A percentile compares a stretch with the other conserved stretches of the same genome.
Conservation (phyloP, 2,113 vertebrate genomes). For the Pteropus alecto region DNA sequence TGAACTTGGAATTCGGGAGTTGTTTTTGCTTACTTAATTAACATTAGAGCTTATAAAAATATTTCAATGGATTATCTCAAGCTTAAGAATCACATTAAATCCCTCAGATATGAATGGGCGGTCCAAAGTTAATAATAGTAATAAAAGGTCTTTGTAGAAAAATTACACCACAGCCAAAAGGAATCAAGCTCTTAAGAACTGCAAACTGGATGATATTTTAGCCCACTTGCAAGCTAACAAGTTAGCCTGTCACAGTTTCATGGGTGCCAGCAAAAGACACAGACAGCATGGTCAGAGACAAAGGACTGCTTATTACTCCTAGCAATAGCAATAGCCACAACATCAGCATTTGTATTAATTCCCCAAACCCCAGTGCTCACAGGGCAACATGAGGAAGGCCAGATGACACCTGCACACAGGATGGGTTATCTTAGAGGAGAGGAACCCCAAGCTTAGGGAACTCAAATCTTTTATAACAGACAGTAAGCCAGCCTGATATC, state of each 20-base stretch:
- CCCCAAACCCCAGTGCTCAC: not conserved
- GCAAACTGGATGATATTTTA: not conserved
- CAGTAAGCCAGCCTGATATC: not conserved
- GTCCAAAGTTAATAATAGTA: slow-evolving; percentile 57
- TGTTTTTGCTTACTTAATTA: slow-evolving; percentile 51
- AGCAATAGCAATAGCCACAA: not conserved
- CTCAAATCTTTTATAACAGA: not conserved
- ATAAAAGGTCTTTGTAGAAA: slow-evolving; percentile 55
- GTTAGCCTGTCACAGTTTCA: not conserved
- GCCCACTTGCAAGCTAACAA: not conserved
- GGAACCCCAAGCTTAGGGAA: not conserved
- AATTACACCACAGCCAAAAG: slow-evolving; percentile 22
- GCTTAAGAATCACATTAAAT: slow-evolving; percentile 69
- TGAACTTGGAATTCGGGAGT: not conserved
- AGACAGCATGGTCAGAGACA: not conserved
- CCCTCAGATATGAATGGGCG: slow-evolving; percentile 24
- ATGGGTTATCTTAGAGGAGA: not conserved
- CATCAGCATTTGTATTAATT: not conserved
- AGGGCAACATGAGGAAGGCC: not conserved
- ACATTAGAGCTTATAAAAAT: slow-evolving; percentile 69
- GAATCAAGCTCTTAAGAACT: slow-evolving; percentile 3
- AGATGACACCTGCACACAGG: not conserved
- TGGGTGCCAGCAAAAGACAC: not conserved
- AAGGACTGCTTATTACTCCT: not conserved
- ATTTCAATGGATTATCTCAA: slow-evolving; percentile 74